These are phyloP conservation scores for Ptychobarbus kaznakovi DNA, from an alignment of 2,797 vertebrate species.

Conservation along the genomic window DNA sequence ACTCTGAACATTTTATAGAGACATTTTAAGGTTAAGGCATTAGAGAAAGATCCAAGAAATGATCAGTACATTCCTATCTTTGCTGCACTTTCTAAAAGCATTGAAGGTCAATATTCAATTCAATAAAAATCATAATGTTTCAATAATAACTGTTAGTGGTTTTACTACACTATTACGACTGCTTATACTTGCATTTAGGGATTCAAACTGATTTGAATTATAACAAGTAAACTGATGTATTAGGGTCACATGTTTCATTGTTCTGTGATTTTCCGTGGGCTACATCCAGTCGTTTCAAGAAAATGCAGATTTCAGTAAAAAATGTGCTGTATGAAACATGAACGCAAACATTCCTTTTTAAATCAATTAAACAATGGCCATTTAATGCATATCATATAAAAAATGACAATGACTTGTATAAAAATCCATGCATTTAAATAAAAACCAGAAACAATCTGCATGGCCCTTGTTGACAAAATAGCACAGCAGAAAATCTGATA, in stretches of 20 bases:
- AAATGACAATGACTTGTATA: constrained; percentile 58
- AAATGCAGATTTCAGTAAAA: neutral
- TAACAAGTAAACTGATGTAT: neutral
- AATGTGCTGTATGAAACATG: neutral
- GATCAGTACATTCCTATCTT: neutral
- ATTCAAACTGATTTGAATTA: neutral
- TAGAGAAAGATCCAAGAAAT: neutral
- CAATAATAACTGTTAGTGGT: neutral
- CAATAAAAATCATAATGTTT: constrained; percentile 27
- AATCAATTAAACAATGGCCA: constrained; percentile 43
- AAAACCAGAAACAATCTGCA: constrained; percentile 58
- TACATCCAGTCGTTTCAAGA: neutral
- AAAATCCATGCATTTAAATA: constrained; percentile 66
- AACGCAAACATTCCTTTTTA: constrained; percentile 10
- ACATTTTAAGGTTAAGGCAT: neutral
- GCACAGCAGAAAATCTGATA: constrained; percentile 52
- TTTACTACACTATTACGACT: neutral
- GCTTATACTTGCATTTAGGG: neutral
- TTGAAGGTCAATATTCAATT: neutral
- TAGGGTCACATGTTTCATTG: neutral
- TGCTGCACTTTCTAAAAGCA: neutral
- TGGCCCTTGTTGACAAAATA: constrained; percentile 53
- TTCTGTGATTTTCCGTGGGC: neutral
- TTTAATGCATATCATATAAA: constrained; percentile 61
- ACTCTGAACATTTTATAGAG: neutral